phyloP scores from a whole-genome alignment of 2,888 invertebrate genomes.

The Hypercompe scribonia region DNA sequence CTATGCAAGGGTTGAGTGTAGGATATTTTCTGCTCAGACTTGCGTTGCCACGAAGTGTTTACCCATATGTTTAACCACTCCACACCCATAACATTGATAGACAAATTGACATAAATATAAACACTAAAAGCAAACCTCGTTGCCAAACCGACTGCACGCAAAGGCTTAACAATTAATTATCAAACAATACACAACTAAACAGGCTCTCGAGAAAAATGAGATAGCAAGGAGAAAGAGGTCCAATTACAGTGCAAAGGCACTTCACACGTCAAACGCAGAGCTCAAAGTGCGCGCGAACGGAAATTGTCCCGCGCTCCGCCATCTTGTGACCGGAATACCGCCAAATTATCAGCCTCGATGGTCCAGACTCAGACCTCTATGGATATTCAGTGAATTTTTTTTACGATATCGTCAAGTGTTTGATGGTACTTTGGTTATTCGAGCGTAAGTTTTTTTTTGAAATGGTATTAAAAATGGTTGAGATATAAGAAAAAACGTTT shows the following conservation, averaged over 20 bases:
- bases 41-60: too few species aligned
- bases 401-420: slow-evolving; percentile 16
- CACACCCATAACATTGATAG: neutral
- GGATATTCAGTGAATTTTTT: slow-evolving; percentile 41
- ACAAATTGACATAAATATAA: neutral
- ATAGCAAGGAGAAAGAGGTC: slow-evolving; percentile 33
- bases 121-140: neutral
- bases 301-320: slow-evolving; percentile 30
- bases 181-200: slow-evolving; percentile 38
- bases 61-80: too few species aligned
- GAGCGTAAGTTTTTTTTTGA: slow-evolving; percentile 11
- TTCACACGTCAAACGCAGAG: slow-evolving; percentile 41
- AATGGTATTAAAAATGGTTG: neutral
- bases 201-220: slow-evolving; percentile 32
- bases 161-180: slow-evolving; percentile 31
- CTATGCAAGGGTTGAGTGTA: too few species aligned
- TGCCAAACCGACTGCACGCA: slow-evolving; percentile 22
- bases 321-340: slow-evolving; percentile 40
- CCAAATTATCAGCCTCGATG: slow-evolving; percentile 47
- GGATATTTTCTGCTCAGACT: neutral
- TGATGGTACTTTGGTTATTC: slow-evolving; percentile 15
- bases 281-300: slow-evolving; percentile 27
- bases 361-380: slow-evolving; percentile 27
- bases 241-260: slow-evolving; percentile 53
- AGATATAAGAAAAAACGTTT: neutral